Base-by-base conservation (phyloP, 2,113 vertebrate species). In the Silurus glanis region DNA sequence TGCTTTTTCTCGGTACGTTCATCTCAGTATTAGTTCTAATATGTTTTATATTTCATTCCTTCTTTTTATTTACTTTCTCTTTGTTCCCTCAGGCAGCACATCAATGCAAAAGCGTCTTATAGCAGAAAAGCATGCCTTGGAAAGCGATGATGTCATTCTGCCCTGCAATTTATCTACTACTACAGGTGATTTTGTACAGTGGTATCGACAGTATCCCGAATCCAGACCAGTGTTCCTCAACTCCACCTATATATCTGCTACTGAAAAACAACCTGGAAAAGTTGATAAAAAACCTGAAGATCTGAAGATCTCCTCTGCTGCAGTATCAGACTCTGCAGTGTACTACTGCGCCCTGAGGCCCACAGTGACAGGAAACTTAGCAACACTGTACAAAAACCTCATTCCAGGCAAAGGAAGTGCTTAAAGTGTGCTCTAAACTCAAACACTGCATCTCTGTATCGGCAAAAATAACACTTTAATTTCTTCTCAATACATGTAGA, bases 201-300 rank as follows among this genome's bases (percentile, higher is more conserved):
- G 88, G 88, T 89, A 86, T 83, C 88, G 59, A 0, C 88, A 89
- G 56, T 74, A 84, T 25, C 25, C 81, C 71, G 61, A n/a, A 53
- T 75, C 51, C 75, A 5, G 62, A 6, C 79, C 79, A 71, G 69
- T 64, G 28, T 87, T 84, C 23, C 61, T 62, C n/a, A 37, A n/a
- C 71, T 49, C 7, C 0, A 10, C 23, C 45, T 49, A 47, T 74
- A 3, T 1, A 49, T 21, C 45, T 21, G 45, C 37, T 37, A 7
- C 67, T 69, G 28, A 4, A 74, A 49, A 10, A 45, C 37, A 64
- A 6, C n/a, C 28, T 16, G 61, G 45, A 13, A 25, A 21, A n/a
- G 37, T 17, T 23, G 62, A 81, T 62, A 62, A 61, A 61, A 81
- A 61, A 12, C 6, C 28, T 16, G 67, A 71, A 2, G 67, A 71